Evolutionary conservation across 2,888 invertebrate species (phyloP), one percentile per base, ranked within the genome.

Genomic region (Mythimna loreyi): DNA sequence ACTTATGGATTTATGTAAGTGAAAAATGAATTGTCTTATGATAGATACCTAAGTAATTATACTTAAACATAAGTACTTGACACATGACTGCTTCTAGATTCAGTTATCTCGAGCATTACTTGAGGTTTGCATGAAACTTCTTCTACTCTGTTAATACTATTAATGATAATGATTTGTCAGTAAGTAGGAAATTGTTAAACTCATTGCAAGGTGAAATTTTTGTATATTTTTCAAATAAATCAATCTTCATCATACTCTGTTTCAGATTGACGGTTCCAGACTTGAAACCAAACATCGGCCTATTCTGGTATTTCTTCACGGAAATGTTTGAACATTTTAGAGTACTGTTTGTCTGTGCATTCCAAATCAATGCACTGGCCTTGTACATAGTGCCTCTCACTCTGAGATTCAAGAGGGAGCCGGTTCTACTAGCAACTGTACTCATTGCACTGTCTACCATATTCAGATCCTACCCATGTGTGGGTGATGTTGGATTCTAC

Each of bases 281-380:
- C 92, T 96, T 99, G 78, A 98, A 98, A 84, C 99, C 99, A 30
- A 99, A 99, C 90, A 98, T 99, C 85, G 99, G 99, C 0, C 96
- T 99, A 2, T 99, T 99, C 93, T 99, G 99, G 99, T 99, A 99
- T 90, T 99, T 99, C 94, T 99, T 99, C 92, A 99, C 99, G 0
- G 99, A 99, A 96, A 99, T 99, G 99, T 99, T 99, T 96, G 99
- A 99, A 86, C 99, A 99, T 93, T 99, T 99, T 89, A 97, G 99
- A 60, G 96, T 98, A 74, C 97, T 99, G 86, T 99, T 99, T 94
- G 97, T 99, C 30, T 99, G 98, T 89, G 98, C 99, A 80, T 99
- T 99, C 92, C 99, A 99, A 96, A 98, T 99, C 84, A 99, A 99
- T 93, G 98, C 98, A 6, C 97, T 99, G 66, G 97, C 99, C 52